Evolutionary conservation across 2,888 invertebrate species (phyloP).

Genomic region (Spodoptera littoralis): DNA sequence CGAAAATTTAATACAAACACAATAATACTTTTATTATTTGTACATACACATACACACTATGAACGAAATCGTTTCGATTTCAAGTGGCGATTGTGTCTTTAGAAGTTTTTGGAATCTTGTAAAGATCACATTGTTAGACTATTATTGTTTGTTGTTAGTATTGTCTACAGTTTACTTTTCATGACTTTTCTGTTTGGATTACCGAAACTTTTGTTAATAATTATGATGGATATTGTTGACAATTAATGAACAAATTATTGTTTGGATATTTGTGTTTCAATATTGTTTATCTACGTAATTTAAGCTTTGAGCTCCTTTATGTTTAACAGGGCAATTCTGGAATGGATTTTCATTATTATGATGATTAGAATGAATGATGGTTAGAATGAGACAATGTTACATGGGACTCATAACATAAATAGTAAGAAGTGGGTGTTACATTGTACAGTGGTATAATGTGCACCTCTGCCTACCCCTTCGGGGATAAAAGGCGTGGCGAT

Average conservation of each 20-base stretch:
- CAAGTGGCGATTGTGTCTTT: background rate
- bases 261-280: constrained; percentile 28
- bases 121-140: constrained; percentile 28
- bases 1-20: no score
- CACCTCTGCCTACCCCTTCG: no score
- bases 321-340: no score
- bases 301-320: constrained; percentile 13
- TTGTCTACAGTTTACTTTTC: constrained; percentile 15
- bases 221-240: constrained; percentile 43
- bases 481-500: no score
- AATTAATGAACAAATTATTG: constrained; percentile 32
- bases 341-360: no score
- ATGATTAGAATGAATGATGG: no score
- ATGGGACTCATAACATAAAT: no score
- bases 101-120: constrained; percentile 17
- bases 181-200: constrained; percentile 23
- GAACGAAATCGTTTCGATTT: background rate
- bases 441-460: no score
- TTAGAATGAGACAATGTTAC: no score
- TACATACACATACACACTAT: no score
- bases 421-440: no score
- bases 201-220: constrained; percentile 26
- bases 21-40: no score
- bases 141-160: constrained; percentile 19
- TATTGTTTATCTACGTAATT: constrained; percentile 11